Evolutionary conservation across 2,113 vertebrate species (phyloP).

Genomic region (Rissa tridactyla): DNA sequence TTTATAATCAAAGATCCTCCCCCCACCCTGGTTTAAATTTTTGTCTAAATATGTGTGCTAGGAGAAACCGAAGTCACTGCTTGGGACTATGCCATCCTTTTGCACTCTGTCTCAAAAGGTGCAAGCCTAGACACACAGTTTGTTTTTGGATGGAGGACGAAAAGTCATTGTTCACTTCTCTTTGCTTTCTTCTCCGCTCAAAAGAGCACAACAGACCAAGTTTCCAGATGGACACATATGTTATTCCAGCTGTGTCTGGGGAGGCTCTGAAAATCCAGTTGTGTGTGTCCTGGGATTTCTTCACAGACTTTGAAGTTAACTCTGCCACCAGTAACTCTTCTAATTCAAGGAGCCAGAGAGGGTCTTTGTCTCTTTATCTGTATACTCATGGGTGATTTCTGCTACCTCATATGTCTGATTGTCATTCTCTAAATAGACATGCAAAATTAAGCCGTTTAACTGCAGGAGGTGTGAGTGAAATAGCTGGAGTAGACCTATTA

Average conservation of each 20-base stretch:
- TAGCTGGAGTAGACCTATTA: background rate
- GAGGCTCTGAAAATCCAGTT: background rate
- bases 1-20: background rate
- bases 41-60: background rate
- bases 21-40: background rate
- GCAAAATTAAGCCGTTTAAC: background rate
- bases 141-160: background rate
- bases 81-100: background rate
- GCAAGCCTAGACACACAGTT: background rate
- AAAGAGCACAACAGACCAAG: background rate
- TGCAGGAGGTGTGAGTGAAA: background rate
- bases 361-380: background rate
- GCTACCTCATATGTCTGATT: background rate
- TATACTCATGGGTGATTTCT: background rate
- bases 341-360: background rate
- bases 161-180: background rate
- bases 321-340: background rate
- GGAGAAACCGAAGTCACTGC: background rate
- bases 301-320: background rate
- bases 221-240: background rate
- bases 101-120: background rate
- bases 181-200: background rate
- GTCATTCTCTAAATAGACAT: background rate
- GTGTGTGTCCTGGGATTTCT: background rate
- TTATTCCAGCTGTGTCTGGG: background rate